These are phyloP conservation scores for Pipistrellus kuhlii DNA, from an alignment of 2,797 vertebrate genomes.

Conservation along the genomic window DNA sequence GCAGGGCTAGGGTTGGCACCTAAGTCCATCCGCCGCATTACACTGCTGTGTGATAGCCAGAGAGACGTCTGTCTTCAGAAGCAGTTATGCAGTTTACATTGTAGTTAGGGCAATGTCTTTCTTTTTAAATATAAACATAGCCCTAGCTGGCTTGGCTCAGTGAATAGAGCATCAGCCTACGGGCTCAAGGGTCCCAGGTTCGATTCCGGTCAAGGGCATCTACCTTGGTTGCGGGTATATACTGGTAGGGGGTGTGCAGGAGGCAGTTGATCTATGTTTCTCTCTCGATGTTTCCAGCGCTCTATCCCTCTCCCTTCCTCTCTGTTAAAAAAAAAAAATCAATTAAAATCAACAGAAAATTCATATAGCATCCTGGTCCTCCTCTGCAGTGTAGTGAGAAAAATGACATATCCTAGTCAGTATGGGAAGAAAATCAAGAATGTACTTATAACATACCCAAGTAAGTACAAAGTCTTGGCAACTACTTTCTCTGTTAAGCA, in stretches of 20 bases:
- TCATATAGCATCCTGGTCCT: neutral
- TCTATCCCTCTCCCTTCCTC: too few relatives aligned
- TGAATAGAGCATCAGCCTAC: too few relatives aligned
- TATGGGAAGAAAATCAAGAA: neutral
- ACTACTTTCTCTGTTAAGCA: neutral
- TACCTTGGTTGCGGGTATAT: too few relatives aligned
- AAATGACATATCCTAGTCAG: neutral
- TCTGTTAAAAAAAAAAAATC: too few relatives aligned
- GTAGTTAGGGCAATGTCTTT: neutral
- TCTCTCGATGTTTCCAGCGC: too few relatives aligned
- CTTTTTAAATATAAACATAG: conserved; percentile 33
- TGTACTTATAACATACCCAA: neutral
- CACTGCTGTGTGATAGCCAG: neutral
- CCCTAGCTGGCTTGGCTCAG: too few relatives aligned
- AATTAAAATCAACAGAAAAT: neutral
- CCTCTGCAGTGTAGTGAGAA: neutral
- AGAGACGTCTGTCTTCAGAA: neutral
- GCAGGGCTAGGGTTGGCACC: neutral
- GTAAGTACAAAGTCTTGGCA: neutral
- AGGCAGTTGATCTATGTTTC: too few relatives aligned
- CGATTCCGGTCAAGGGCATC: too few relatives aligned
- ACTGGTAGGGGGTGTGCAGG: too few relatives aligned
- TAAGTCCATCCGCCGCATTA: neutral
- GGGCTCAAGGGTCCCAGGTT: too few relatives aligned
- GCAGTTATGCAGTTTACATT: neutral